Evolutionary conservation across 2,113 vertebrate species (phyloP).

Genomic region (Tringa solitaria): DNA sequence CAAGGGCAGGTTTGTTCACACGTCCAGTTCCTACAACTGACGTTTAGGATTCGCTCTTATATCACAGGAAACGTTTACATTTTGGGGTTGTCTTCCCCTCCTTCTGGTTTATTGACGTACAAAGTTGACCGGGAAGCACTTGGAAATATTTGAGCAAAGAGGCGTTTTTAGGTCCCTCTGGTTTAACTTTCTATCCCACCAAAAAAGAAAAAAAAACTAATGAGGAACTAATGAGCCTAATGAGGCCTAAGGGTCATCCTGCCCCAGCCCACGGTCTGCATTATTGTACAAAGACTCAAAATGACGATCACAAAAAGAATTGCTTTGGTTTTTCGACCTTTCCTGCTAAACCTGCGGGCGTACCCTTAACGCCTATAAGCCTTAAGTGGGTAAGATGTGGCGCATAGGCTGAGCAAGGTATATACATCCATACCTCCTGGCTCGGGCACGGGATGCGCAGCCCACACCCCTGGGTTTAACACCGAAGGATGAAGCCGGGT

Average conservation of each 20-base stretch:
- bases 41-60: background rate
- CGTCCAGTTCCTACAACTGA: background rate
- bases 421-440: accelerated
- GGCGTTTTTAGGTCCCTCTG: background rate
- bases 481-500: background rate
- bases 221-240: background rate
- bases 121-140: background rate
- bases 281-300: background rate
- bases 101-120: background rate
- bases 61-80: background rate
- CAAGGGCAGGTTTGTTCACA: constrained; percentile 17
- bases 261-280: accelerated
- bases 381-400: background rate
- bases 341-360: accelerated
- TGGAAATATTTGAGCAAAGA: background rate
- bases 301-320: accelerated
- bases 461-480: too few relatives aligned
- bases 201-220: background rate
- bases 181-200: background rate
- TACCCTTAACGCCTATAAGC: accelerated
- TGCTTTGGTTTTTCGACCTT: accelerated
- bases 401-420: accelerated
- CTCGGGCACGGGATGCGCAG: accelerated
- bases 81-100: background rate
- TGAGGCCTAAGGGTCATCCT: background rate